phyloP scores from a whole-genome alignment of 2,888 invertebrate genomes.

The Maniola hyperantus region DNA sequence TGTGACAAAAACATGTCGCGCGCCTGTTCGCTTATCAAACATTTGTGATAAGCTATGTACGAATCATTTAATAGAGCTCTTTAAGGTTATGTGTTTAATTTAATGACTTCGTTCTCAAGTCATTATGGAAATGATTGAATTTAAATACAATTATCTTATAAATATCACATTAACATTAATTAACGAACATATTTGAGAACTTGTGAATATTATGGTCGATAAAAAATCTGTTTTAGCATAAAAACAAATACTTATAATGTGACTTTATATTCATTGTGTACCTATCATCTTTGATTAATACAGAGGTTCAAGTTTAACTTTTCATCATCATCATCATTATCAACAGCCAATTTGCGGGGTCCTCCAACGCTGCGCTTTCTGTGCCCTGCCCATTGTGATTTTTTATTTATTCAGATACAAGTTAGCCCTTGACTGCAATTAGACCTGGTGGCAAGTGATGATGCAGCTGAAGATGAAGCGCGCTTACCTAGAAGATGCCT shows the following conservation, averaged over 20 bases:
- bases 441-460: too few species aligned
- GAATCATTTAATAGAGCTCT: neutral
- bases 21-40: neutral
- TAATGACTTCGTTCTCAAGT: slow-evolving; percentile 11
- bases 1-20: neutral
- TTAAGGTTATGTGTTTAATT: slow-evolving; percentile 7
- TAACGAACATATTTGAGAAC: slow-evolving; percentile 30
- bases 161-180: slow-evolving; percentile 24
- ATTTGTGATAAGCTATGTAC: neutral
- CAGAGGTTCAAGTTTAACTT: too few species aligned
- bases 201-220: slow-evolving; percentile 18
- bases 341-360: too few species aligned
- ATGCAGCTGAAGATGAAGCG: too few species aligned
- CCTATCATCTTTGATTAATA: too few species aligned
- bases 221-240: slow-evolving; percentile 13
- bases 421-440: too few species aligned
- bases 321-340: too few species aligned
- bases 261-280: neutral
- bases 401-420: too few species aligned
- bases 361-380: too few species aligned
- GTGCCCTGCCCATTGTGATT: too few species aligned
- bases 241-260: neutral
- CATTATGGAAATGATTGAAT: slow-evolving; percentile 17
- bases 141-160: slow-evolving; percentile 18
- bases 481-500: too few species aligned